Evolutionary conservation across 2,888 invertebrate species (phyloP), one percentile per base, ranked within the genome.

Genomic region (Hirtodrosophila alboralis): DNA sequence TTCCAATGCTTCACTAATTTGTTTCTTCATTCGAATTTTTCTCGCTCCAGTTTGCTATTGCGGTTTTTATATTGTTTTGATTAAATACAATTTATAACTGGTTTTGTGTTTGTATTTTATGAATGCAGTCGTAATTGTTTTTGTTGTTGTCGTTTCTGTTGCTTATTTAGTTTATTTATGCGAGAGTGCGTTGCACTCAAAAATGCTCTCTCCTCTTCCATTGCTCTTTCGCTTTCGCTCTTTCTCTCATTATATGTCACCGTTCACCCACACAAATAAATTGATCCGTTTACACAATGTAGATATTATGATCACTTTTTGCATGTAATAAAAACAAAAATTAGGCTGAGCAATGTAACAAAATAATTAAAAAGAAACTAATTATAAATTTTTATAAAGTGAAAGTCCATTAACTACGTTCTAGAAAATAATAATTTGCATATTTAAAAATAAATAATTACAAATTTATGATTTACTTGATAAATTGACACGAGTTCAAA

Each of bases 1-100:
- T 73, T 77, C 53, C 40, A 58, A 49, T 54, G 70, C 61, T 60
- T 66, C 23, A 67, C 69, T 75, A 80, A 83, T 76, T 75, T 71
- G 49, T 65, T 73, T 70, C 70, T 60, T 63, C 56, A 76, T 30
- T 52, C 48, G 31, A 45, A 16, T 18, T 43, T 48, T 45, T 26
- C 33, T 51, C 36, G 48, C 47, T 53, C 48, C 34, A 58, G 12
- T 58, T 64, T 45, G 13, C 36, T 36, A 16, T 52, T 45, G 31
- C 45, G 10, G 3, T 41, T 47, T 34, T 56, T 68, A 30, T 26
- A 51, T 36, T 37, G 44, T 16, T 49, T 58, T 40, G 10, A 18
- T 13, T 40, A 16, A 23, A 23, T 43, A 26, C 8, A 28, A 37
- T 54, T 49, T 37, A 21, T 37, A 54, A 59, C 65, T 38, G 58